These are phyloP conservation scores for Melanogrammus aeglefinus DNA, from an alignment of 2,797 vertebrate genomes.

Conservation along the genomic window DNA sequence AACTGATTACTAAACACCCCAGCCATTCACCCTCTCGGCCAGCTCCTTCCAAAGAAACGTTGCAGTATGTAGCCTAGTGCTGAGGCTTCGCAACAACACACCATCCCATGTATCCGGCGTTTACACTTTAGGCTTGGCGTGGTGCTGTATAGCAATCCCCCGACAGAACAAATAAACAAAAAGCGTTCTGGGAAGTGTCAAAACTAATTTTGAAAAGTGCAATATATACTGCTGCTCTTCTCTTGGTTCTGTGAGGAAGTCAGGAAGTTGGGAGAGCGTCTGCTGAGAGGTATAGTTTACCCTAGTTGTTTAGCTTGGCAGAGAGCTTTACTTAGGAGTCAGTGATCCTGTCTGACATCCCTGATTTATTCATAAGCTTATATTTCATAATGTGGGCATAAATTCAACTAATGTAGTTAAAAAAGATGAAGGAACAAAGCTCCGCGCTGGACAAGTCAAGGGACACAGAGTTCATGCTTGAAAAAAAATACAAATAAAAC, in stretches of 20 bases:
- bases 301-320: conserved; percentile 23
- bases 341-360: conserved; percentile 4
- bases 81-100: background rate
- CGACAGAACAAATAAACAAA: conserved; percentile 2
- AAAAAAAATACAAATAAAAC: background rate
- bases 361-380: conserved; percentile 8
- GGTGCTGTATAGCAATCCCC: background rate
- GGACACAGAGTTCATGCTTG: background rate
- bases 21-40: conserved; percentile 52
- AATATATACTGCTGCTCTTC: background rate
- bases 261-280: conserved; percentile 14
- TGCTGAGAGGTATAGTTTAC: background rate
- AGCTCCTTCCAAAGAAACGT: conserved; percentile 6
- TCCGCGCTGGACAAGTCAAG: background rate
- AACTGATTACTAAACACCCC: conserved; percentile 57
- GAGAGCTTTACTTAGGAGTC: conserved; percentile 23
- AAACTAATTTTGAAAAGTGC: background rate
- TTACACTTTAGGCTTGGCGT: background rate
- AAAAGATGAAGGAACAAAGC: background rate
- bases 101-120: background rate
- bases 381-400: background rate
- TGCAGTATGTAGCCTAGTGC: conserved; percentile 21
- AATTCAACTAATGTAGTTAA: background rate
- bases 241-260: background rate
- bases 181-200: background rate